A percentile compares a stretch with the other conserved stretches of the same genome.
Evolutionary conservation across 2,888 invertebrate genomes (phyloP).

Genomic region (Camponotus fellah): DNA sequence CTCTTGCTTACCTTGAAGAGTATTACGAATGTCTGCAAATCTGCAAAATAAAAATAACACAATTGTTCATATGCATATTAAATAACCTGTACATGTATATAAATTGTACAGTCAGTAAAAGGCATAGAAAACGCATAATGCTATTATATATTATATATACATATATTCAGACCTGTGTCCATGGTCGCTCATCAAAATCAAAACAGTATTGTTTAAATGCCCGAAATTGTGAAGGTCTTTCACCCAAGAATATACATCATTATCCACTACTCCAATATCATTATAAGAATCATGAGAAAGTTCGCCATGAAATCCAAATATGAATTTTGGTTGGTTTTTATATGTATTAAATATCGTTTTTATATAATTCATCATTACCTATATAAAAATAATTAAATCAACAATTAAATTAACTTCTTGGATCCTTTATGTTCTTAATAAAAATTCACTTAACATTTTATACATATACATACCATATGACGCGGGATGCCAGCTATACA

Average conservation of each 20-base stretch:
- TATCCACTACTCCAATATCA: slow-evolving; percentile 92
- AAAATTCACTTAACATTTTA: not conserved
- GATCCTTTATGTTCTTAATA: not conserved
- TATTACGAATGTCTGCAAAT: slow-evolving; percentile 93
- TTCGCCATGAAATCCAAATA: slow-evolving; percentile 96
- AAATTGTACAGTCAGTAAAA: not conserved
- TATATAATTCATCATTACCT: slow-evolving; percentile 87
- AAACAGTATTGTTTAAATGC: slow-evolving; percentile 92
- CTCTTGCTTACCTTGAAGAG: slow-evolving; percentile 96
- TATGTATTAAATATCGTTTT: slow-evolving; percentile 89
- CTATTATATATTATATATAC: not conserved
- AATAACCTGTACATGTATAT: not conserved
- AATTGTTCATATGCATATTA: not conserved
- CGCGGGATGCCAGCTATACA: slow-evolving; percentile 92
- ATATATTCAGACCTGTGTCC: slow-evolving; percentile 90
- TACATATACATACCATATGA: slow-evolving; percentile 88
- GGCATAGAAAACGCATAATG: not conserved
- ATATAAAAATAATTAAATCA: slow-evolving; percentile 37
- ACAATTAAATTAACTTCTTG: not conserved
- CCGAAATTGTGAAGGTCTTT: slow-evolving; percentile 88
- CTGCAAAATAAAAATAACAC: slow-evolving; percentile 85
- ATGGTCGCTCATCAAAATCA: slow-evolving; percentile 97
- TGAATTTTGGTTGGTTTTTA: slow-evolving; percentile 91
- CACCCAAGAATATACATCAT: slow-evolving; percentile 91
- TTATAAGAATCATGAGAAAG: slow-evolving; percentile 96